Base-by-base conservation (phyloP, 2,113 vertebrate species). In the Varanus komodoensis region DNA sequence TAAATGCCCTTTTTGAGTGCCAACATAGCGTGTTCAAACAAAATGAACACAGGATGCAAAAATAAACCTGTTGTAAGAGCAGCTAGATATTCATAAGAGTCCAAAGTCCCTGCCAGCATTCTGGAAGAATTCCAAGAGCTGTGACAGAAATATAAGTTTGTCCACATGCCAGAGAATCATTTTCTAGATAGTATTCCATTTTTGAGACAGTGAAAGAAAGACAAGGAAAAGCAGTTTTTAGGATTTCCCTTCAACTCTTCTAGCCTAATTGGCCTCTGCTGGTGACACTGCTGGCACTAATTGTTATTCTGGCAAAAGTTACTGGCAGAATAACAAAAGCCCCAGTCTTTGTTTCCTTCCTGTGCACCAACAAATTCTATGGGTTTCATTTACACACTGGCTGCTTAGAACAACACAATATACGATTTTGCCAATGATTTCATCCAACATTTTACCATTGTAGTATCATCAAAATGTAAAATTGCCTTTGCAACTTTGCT, bases 21-120 rank as follows among this genome's bases (percentile, higher is more conserved):
- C 23, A 78, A 32, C 8, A 78, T 74, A 90, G 87, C 17, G 38
- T 54, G 85, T 78, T 15, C 71, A 38, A 89, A 48, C 52, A 69
- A 90, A 82, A 83, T 79, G 52, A 93, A 94, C 48, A 83, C 32
- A 90, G 88, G 83, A 87, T 82, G 83, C 38, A 90, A 89, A 84
- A 89, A 78, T 61, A 90, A 91, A 85, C 48, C 48, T 34, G 32
- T 77, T 91, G 74, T 23, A 61, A 84, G 87, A 89, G 74, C 0
- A 89, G 86, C 87, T 67, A 82, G 67, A 44, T 69, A 52, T 88
- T 79, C 88, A 69, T 7, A 74, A 82, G 34, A 69, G 54, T 90
- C 82, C 44, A 75, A 0, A 82, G 86, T 75, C 27, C 71, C 44
- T 87, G 71, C 78, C 80, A 89, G 54, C 88, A 90, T 79, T 87